Evolutionary conservation across 2,797 vertebrate species (phyloP), one percentile per base, ranked within the genome.

Genomic region (Eulemur rubriventer): DNA sequence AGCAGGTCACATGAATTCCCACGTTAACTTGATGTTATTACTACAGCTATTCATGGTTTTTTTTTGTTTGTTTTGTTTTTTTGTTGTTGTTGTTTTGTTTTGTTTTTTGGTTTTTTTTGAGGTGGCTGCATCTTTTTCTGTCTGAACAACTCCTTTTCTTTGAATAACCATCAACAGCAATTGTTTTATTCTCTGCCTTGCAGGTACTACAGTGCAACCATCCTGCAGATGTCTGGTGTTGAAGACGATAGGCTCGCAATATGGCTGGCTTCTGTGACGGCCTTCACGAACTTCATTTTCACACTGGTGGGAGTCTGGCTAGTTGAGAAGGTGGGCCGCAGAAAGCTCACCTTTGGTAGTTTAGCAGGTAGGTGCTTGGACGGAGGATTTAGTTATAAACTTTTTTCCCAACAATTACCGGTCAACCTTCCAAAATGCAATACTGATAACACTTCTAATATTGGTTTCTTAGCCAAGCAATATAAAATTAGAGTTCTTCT

Each of bases 121-220:
- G 61, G 8, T 48, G 48, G 18, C 16, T 41, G 17, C 6, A 20
- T 76, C 61, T n/a, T 91, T 93, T 94, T 67, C 57, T 79, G 11
- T 50, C 38, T 11, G 35, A 70, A 41, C 33, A 76, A 38, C 33
- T 85, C 16, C 93, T 30, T 88, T 67, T 76, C 33, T 61, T 61
- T 76, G 26, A 76, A 46, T 33, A 81, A 73, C 41, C 48, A 7
- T 50, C 50, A 90, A 41, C 48, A 84, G 17, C 80, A 41, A 14
- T 57, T 72, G 9, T 81, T 96, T 95, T 16, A 73, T 80, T 63
- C 76, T 78, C 97, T 88, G 28, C 9, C 67, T 95, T 16, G 0
- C 79, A 99, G 99, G 99, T 99, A 99, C 98, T 99, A 99, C 98
- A 99, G 99, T 50, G 99, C 99, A 96, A 99, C 99, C 97, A 99